Conservation (phyloP, 2,888 invertebrate species). For the Noctua janthina region DNA sequence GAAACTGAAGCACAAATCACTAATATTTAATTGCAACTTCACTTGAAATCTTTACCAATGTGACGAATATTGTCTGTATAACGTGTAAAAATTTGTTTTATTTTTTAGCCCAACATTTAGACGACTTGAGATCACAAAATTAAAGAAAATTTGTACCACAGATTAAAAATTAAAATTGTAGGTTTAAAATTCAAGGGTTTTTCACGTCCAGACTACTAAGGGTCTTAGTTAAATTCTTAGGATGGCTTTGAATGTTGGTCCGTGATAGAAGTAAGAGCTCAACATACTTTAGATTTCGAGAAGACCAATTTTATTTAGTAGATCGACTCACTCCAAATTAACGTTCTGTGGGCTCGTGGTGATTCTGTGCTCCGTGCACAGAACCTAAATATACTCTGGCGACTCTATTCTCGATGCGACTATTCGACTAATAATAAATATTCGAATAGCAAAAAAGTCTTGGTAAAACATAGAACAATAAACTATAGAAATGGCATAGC, state of each 20-base stretch:
- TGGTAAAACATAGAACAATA: neutral
- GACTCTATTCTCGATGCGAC: too few relatives aligned
- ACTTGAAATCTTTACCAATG: conserved; percentile 35
- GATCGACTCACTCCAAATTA: neutral
- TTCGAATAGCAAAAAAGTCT: neutral
- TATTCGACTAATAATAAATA: too few relatives aligned
- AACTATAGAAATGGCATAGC: neutral
- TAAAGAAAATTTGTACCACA: conserved; percentile 49
- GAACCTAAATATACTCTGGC: too few relatives aligned
- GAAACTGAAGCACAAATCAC: conserved; percentile 52
- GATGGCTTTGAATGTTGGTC: neutral
- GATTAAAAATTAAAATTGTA: conserved; percentile 44
- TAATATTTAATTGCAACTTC: conserved; percentile 41
- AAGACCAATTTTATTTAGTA: neutral
- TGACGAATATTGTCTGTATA: conserved; percentile 29
- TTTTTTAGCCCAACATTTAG: conserved; percentile 57
- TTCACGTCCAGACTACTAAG: neutral
- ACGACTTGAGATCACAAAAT: conserved; percentile 56
- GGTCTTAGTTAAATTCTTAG: neutral
- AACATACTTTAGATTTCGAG: neutral
- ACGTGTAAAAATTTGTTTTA: conserved; percentile 45
- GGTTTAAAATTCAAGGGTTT: neutral
- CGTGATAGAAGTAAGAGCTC: neutral
- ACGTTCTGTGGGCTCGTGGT: neutral
- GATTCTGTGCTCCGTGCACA: neutral